Base-by-base conservation (phyloP, 2,113 vertebrate species). In the Calidris pugnax region DNA sequence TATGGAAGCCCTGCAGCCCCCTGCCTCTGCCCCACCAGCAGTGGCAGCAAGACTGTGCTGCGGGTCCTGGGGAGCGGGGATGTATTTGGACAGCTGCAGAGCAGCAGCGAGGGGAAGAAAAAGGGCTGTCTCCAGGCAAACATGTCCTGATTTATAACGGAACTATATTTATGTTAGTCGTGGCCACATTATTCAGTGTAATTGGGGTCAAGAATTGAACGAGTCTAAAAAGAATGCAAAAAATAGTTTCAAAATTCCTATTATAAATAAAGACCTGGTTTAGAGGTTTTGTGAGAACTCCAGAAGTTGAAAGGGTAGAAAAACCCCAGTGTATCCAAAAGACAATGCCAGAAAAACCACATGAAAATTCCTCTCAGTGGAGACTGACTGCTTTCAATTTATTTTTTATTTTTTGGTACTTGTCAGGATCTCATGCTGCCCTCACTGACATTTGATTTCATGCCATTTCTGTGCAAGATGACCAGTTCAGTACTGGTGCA, bases 241-340 rank as follows among this genome's bases (percentile, higher is more conserved):
- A 95, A 97, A 91, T 93, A 89, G 45, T 91, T 96, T 97, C 91
- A 95, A 87, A 97, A 96, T 95, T 96, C 77, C 74, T 85, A 67
- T 95, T 87, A 94, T 89, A 95, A 95, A 92, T 90, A 93, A 90
- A 97, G 92, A 95, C 92, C 95, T 96, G 89, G 87, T 96, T 97
- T 95, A 89, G 96, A 97, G 86, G 86, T 87, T 93, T 96, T 95
- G 77, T 95, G 96, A 96, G 86, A 95, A 95, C 81, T 95, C n/a
- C 81, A 95, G 84, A 95, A 97, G 91, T 94, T 95, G 87, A 96
- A 96, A 95, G 94, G 50, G 74, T 92, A 93, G 91, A 80, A 93
- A 96, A 87, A 47, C 67, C 73, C 81, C 50, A 95, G 94, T 82
- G 84, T 92, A 94, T 94, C 89, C 85, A 85, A 87, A 95, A 89